Conservation (phyloP, 2,113 vertebrate genomes). For the Fregetta grallaria region DNA sequence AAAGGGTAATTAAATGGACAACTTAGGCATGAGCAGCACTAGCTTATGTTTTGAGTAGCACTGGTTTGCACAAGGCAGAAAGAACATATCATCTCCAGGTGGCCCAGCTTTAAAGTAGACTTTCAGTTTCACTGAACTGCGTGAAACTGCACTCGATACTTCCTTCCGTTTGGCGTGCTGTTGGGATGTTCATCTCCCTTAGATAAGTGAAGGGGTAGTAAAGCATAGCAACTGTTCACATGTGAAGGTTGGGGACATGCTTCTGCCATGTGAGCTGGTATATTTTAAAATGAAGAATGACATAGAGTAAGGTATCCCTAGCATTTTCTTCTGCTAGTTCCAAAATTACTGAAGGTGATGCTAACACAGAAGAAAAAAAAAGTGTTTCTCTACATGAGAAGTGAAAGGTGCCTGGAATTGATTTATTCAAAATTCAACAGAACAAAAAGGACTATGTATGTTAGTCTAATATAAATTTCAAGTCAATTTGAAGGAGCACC, state of each 20-base stretch:
- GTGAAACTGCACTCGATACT: not conserved
- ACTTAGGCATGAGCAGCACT: not conserved
- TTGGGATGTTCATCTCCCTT: not conserved
- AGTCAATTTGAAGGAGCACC: not conserved
- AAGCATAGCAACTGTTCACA: not conserved
- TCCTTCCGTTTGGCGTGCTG: not conserved
- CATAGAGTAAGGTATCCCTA: not conserved
- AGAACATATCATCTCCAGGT: not conserved
- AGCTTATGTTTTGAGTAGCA: not conserved
- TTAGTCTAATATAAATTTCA: not conserved
- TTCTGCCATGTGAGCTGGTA: not conserved
- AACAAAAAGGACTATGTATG: not conserved
- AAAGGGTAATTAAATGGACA: not conserved
- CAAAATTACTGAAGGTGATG: not conserved
- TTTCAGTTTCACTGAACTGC: too few species aligned
- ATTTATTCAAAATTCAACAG: not conserved
- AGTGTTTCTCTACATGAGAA: not conserved
- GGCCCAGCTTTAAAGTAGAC: not conserved
- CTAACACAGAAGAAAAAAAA: not conserved
- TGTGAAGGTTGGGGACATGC: not conserved
- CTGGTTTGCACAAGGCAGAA: not conserved
- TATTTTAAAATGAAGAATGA: not conserved
- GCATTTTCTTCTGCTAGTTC: not conserved
- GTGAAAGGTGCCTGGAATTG: not conserved
- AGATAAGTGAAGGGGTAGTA: not conserved